Base-by-base conservation (phyloP, 2,888 invertebrate genomes). In the Drosophila putrida region DNA sequence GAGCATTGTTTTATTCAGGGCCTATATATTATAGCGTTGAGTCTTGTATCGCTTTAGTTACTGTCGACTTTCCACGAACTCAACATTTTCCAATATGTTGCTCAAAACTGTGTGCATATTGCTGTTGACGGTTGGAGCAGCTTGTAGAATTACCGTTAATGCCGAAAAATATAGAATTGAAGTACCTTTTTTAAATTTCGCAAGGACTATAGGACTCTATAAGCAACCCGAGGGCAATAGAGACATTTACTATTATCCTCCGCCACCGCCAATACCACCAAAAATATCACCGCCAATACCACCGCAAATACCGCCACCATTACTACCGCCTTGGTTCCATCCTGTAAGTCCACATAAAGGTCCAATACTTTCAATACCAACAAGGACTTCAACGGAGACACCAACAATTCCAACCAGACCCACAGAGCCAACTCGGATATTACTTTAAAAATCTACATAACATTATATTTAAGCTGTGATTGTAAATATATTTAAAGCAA, bases 161-260 rank as follows among this genome's bases (percentile, higher is more conserved):
- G 46, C 20, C 4, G 50, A 10, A 1, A 25, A 31, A 8, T 61
- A 50, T 28, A 50, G 5, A 25, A 4, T 68, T 0, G 13, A 11
- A 5, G 8, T 46, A 0, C 66, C 67, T 3, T 44, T 46, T 3
- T 39, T 44, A 50, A 65, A 68, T 46, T 11, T 53, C 0, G 28
- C 39, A 2, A 53, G 28, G 27, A 38, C 20, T 6, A 6, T 55
- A 10, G 33, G 35, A 25, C 4, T 33, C 20, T 4, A 25, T 43
- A 4, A 11, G 10, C 35, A 25, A 4, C 10, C 39, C 0, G 0
- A 9, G 0, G 10, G 10, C 6, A 6, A 53, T 4, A 28, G 28
- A 9, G 39, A 6, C 15, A 11, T 28, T 11, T 28, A 35, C 20
- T 28, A 28, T 8, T 39, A 39, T 8, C 38, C 66, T 15, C 6